Evolutionary conservation across 2,797 vertebrate species (phyloP).

Genomic region (Enteromius trimaculatus): DNA sequence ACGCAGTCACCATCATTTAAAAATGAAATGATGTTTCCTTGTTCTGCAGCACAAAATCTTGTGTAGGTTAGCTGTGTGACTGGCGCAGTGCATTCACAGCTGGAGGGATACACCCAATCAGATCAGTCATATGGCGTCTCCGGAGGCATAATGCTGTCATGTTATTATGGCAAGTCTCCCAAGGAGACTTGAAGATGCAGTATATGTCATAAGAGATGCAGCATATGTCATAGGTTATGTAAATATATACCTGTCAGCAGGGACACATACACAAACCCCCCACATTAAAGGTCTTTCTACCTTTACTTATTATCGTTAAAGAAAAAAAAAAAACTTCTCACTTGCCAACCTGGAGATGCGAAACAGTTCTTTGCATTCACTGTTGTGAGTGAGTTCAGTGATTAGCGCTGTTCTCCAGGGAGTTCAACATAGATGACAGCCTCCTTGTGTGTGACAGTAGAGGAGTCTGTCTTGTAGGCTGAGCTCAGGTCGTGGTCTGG

Average conservation of each 20-base stretch:
- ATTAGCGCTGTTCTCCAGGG: conserved; percentile 3
- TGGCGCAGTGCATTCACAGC: not conserved
- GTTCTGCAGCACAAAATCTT: not conserved
- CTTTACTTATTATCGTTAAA: not conserved
- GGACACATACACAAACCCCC: not conserved
- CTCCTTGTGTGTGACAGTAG: conserved; percentile 30
- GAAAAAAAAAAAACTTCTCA: not conserved
- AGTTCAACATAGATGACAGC: conserved; percentile 3
- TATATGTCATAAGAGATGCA: not conserved
- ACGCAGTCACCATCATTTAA: not conserved
- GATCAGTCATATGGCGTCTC: conserved; percentile 11
- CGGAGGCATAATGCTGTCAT: not conserved
- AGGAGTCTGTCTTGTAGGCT: not conserved
- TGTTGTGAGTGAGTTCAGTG: conserved; percentile 20
- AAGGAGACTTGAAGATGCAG: not conserved
- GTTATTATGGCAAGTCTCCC: conserved; percentile 10
- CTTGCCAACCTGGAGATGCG: not conserved
- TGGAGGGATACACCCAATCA: not conserved
- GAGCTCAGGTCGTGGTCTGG: not conserved
- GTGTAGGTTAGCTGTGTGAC: not conserved
- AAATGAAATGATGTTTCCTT: not conserved
- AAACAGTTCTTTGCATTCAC: conserved; percentile 9
- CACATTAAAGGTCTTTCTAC: not conserved
- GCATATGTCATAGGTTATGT: not conserved
- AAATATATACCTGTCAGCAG: not conserved